Percentiles rank a stretch among this genome's conserved stretches.
These are phyloP conservation scores for Manacus vitellinus DNA, from an alignment of 2,113 vertebrate species.

Conservation along the genomic window DNA sequence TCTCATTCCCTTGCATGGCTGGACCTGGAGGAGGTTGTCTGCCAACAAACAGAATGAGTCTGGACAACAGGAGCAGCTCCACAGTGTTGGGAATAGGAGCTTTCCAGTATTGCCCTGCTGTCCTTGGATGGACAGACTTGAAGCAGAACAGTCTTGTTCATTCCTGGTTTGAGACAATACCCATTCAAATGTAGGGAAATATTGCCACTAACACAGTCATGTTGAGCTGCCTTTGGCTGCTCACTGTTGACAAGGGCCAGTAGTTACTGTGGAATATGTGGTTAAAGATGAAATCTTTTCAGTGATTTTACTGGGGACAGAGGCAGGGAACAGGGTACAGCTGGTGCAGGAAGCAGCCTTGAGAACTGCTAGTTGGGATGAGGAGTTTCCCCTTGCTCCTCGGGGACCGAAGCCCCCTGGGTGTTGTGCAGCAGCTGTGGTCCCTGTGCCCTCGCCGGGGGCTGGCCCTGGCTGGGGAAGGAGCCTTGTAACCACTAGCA, in stretches of 20 bases:
- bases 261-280: conserved; percentile 4
- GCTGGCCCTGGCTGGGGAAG: not conserved
- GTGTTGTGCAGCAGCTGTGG: not conserved
- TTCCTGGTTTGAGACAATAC: conserved; percentile 44
- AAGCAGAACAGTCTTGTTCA: conserved; percentile 39
- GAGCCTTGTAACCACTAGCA: not conserved
- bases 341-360: not conserved
- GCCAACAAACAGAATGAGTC: not conserved
- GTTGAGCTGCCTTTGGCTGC: conserved; percentile 5
- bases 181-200: conserved; percentile 22
- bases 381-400: not conserved
- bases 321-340: not conserved
- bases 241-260: not conserved
- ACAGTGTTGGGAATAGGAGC: accelerated
- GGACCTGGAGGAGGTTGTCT: not conserved
- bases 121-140: not conserved
- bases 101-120: not conserved
- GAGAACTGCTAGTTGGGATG: not conserved
- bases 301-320: not conserved
- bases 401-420: accelerated
- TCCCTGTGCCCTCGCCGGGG: accelerated
- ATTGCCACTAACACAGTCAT: not conserved
- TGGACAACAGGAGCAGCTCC: not conserved
- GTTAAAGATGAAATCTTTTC: not conserved
- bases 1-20: not conserved